Base-by-base conservation (phyloP, 2,888 invertebrate species). In the Lasioglossum calceatum region DNA sequence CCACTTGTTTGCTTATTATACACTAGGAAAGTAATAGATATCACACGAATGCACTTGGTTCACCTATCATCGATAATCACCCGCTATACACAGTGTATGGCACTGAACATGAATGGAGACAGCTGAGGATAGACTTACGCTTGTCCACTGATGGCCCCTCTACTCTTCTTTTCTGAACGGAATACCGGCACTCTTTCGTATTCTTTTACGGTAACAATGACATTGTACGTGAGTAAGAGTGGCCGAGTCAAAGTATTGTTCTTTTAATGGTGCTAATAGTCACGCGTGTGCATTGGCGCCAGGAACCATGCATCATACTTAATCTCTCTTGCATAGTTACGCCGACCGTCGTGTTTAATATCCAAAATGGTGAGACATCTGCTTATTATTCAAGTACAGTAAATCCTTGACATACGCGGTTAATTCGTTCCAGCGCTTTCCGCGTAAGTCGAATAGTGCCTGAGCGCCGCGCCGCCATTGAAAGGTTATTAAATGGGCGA, bases 61-160 rank as follows among this genome's bases (percentile, higher is more conserved):
- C 44, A 32, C 16, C 39, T 47, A 73, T 42, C 3, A 32, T 64
- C 71, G 77, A 47, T 50, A 72, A 79, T 87, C 73, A 73, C 81
- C 75, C 73, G 74, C 75, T 82, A 89, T 82, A 88, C 86, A 75
- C 86, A 47, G 82, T 79, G 85, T 86, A 88, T 82, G 86, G 81
- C 75, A 80, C 89, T 84, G 89, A 83, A 90, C 91, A 93, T 92
- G 92, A 93, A 93, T 93, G 91, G 90, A 92, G 85, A 82, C 80
- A 79, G 72, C 72, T 44, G 79, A 86, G 87, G 89, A 87, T 81
- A 82, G 84, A 87, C 84, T 81, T 80, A 82, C 86, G 79, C 76
- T 79, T 81, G 74, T 70, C 79, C 89, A 87, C 84, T 91, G 89
- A 88, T 86, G 84, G 79, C 87, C 92, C 92, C 92, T 90, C 93